Evolutionary conservation across 37 sponge, comb jelly and placozoan species (phyloP).

Genomic region (Petrosia ficiformis): DNA sequence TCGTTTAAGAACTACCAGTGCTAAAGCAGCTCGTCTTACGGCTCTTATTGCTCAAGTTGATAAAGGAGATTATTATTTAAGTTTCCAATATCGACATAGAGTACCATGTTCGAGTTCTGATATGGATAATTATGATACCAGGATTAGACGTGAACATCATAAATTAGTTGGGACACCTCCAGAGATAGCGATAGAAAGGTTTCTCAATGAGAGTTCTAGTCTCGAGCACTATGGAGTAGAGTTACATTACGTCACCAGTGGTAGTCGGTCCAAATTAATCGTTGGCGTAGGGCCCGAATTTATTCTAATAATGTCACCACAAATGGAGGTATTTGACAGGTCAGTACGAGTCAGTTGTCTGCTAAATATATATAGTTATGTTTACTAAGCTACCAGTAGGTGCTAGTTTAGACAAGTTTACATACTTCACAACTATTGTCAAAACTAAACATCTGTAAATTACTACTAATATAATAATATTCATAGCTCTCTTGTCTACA

Average conservation of each 20-base stretch:
- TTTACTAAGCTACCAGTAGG: not conserved
- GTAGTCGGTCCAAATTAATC: slow-evolving; percentile 3
- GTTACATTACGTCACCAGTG: slow-evolving; percentile 20
- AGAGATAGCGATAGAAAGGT: slow-evolving; percentile 63
- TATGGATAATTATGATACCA: slow-evolving; percentile 27
- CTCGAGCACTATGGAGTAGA: slow-evolving; percentile 66
- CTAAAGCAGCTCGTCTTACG: slow-evolving; percentile 34
- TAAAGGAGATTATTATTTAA: slow-evolving; percentile 50
- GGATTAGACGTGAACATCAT: slow-evolving; percentile 55
- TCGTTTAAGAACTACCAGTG: slow-evolving; percentile 9
- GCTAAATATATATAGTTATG: not conserved
- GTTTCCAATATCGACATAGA: slow-evolving; percentile 37
- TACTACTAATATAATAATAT: too few relatives aligned
- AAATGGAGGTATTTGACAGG: slow-evolving; percentile 40
- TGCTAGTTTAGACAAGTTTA: too few relatives aligned
- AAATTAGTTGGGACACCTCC: slow-evolving; percentile 44
- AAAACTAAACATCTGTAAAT: too few relatives aligned
- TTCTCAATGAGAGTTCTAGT: slow-evolving; percentile 40
- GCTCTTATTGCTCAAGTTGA: slow-evolving; percentile 69
- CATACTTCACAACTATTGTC: too few relatives aligned
- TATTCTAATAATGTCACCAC: slow-evolving; percentile 32
- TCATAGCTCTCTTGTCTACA: too few relatives aligned
- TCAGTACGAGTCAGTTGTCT: slow-evolving; percentile 6
- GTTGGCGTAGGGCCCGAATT: slow-evolving; percentile 61
- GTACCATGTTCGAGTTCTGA: not conserved